These are phyloP conservation scores for Microctenopoma steveboyesi DNA, from an alignment of 2,797 vertebrate species.

Conservation along the genomic window DNA sequence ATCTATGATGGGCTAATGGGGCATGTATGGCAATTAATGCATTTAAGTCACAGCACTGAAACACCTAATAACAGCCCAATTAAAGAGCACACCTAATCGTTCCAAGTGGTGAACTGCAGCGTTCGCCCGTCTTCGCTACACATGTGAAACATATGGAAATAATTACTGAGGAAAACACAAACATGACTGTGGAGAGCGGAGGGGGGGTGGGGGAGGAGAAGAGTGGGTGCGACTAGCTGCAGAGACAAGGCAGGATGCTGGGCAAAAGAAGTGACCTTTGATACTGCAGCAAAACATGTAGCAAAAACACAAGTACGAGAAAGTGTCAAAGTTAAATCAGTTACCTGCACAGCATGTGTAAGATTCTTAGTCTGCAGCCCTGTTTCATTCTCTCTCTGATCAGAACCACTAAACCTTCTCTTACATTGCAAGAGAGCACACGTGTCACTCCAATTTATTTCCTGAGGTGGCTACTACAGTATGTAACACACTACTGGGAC, in stretches of 20 bases:
- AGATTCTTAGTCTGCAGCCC: no score
- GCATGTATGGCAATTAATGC: conserved; percentile 5
- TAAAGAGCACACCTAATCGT: not conserved
- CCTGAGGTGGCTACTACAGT: no score
- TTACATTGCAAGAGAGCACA: not conserved
- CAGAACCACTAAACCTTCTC: no score
- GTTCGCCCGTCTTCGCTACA: not conserved
- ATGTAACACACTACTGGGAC: no score
- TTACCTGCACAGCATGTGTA: not conserved
- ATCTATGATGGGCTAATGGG: conserved; percentile 17
- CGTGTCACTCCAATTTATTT: not conserved
- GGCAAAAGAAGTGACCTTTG: conserved; percentile 28
- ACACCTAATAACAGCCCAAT: conserved; percentile 8
- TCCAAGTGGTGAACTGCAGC: not conserved
- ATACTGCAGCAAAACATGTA: conserved; percentile 3
- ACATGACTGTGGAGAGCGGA: not conserved
- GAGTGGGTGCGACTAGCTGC: not conserved
- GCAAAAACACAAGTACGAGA: conserved; percentile 10
- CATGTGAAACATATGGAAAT: not conserved
- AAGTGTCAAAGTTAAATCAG: conserved; percentile 7
- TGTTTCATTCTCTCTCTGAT: not conserved
- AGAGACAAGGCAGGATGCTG: not conserved
- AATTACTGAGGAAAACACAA: not conserved
- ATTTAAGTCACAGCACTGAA: not conserved
- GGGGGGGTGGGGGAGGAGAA: not conserved